A percentile compares a stretch with the other conserved stretches of the same genome.
Conservation (phyloP, 2,888 invertebrate species). For the Mantis religiosa region DNA sequence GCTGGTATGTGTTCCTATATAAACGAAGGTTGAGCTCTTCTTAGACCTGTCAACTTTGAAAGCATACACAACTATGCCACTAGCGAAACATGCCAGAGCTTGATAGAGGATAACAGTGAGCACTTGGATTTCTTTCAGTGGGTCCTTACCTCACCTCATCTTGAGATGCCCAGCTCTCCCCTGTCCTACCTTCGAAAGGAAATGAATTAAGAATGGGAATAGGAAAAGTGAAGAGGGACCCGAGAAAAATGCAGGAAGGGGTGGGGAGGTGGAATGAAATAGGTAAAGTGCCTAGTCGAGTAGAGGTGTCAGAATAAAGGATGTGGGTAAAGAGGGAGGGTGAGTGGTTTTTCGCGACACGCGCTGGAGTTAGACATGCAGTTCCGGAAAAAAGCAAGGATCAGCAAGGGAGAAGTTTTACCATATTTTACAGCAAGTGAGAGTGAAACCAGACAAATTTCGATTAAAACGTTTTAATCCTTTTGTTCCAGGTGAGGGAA, state of each 20-base stretch:
- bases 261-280: background rate
- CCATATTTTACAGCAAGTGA: background rate
- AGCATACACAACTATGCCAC: background rate
- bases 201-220: constrained; percentile 14
- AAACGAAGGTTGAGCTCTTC: background rate
- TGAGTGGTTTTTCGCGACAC: background rate
- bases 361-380: background rate
- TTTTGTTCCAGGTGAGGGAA: no score
- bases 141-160: background rate
- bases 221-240: background rate
- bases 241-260: background rate
- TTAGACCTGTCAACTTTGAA: background rate
- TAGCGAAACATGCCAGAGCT: background rate
- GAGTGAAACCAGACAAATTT: constrained; percentile 4
- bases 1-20: background rate
- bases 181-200: background rate
- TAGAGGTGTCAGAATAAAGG: background rate
- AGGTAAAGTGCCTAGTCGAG: constrained; percentile 1
- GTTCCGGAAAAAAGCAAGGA: background rate
- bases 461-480: background rate
- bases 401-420: constrained; percentile 1
- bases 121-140: background rate
- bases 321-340: background rate
- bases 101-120: background rate
- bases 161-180: background rate